A percentile compares a stretch with the other conserved stretches of the same genome.
These are phyloP conservation scores for Podarcis siculus DNA, from an alignment of 2,797 vertebrate genomes.

Conservation along the genomic window DNA sequence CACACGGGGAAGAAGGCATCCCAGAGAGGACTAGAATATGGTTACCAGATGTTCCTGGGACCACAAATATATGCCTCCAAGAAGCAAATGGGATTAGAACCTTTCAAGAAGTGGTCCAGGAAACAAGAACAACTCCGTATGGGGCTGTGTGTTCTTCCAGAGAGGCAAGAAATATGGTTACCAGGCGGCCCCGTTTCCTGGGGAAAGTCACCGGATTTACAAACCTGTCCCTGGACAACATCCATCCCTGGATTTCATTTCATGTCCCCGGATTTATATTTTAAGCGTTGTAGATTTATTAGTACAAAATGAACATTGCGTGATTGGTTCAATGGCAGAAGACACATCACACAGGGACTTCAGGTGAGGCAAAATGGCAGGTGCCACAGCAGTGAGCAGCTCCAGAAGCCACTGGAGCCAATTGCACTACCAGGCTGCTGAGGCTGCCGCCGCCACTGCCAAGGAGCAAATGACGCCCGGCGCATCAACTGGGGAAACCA, in stretches of 20 bases:
- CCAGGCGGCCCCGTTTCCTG: too few relatives aligned
- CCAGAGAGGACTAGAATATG: constrained; percentile 35
- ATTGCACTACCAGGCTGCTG: not conserved
- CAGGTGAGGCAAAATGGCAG: not conserved
- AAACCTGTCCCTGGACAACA: too few relatives aligned
- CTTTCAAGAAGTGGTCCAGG: not conserved
- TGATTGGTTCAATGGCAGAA: constrained; percentile 10
- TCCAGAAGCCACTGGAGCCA: too few relatives aligned
- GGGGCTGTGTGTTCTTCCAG: constrained; percentile 2
- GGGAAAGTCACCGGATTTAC: too few relatives aligned
- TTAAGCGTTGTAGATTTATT: too few relatives aligned
- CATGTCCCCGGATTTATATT: too few relatives aligned
- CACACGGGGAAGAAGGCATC: constrained; percentile 58
- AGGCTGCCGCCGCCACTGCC: too few relatives aligned
- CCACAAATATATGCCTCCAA: not conserved
- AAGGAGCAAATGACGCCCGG: too few relatives aligned
- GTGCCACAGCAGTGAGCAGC: too few relatives aligned
- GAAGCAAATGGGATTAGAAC: not conserved
- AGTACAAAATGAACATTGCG: not conserved
- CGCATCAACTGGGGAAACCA: too few relatives aligned
- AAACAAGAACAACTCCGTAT: not conserved
- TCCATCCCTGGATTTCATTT: too few relatives aligned
- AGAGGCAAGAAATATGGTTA: not conserved
- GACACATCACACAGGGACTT: not conserved
- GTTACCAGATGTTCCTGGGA: too few relatives aligned